These are phyloP conservation scores for Heliconius aoede DNA, from an alignment of 2,888 invertebrate genomes.

Conservation along the genomic window DNA sequence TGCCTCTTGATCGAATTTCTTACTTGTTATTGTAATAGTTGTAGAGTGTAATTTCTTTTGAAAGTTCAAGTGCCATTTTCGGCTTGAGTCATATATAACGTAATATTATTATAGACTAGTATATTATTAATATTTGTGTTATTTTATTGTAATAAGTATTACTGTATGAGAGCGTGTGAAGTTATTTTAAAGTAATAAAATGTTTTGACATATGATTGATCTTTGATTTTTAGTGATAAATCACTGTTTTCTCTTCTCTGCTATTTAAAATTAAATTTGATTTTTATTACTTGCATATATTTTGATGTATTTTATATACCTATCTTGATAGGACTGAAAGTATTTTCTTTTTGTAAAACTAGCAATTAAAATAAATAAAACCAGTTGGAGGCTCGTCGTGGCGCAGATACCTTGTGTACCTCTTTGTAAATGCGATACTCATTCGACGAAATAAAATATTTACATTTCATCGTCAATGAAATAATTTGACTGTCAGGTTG, in stretches of 20 bases:
- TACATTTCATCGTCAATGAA: too few relatives aligned
- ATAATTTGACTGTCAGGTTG: not conserved
- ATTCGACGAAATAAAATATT: too few relatives aligned
- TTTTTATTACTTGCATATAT: not conserved
- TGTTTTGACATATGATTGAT: conserved; percentile 59
- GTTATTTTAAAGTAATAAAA: conserved; percentile 73
- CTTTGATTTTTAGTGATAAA: conserved; percentile 49
- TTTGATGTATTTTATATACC: too few relatives aligned
- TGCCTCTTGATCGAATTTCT: conserved; percentile 48
- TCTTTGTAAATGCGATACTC: too few relatives aligned
- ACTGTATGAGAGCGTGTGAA: conserved; percentile 72
- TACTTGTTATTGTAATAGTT: conserved; percentile 12
- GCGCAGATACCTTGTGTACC: too few relatives aligned
- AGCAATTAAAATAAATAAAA: not conserved
- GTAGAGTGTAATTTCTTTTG: conserved; percentile 49
- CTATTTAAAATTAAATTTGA: not conserved
- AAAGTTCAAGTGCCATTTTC: conserved; percentile 66
- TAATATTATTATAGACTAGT: conserved; percentile 51
- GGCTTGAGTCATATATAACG: conserved; percentile 65
- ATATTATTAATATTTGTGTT: conserved; percentile 57
- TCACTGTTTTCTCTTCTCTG: accelerated
- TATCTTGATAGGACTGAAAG: too few relatives aligned
- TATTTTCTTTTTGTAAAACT: not conserved
- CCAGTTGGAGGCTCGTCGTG: not conserved
- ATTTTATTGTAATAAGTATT: conserved; percentile 72